These are phyloP conservation scores for Amphilophus citrinellus DNA, from an alignment of 2,113 vertebrate species.

Conservation along the genomic window DNA sequence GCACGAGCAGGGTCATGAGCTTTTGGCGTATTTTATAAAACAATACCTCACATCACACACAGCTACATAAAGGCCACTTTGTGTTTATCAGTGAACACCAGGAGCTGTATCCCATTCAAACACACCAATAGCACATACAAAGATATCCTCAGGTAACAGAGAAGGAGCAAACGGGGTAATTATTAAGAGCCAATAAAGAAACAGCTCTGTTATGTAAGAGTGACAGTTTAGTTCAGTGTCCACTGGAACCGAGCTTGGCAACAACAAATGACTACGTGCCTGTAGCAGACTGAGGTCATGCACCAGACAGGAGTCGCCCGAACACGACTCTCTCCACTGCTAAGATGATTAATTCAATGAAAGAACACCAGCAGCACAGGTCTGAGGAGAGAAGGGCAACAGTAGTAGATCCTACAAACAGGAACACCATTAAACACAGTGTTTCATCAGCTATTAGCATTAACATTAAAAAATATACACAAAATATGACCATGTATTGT, in stretches of 20 bases:
- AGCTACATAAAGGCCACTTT: slow-evolving; percentile 55
- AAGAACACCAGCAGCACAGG: slow-evolving; percentile 36
- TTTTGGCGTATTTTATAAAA: slow-evolving; percentile 52
- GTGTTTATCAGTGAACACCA: slow-evolving; percentile 59
- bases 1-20: slow-evolving; percentile 58
- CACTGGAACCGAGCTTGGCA: not conserved
- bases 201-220: not conserved
- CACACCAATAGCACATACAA: slow-evolving; percentile 26
- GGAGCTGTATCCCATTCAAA: slow-evolving; percentile 55
- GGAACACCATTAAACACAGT: not conserved
- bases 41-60: slow-evolving; percentile 61
- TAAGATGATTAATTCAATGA: slow-evolving; percentile 56
- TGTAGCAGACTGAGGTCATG: slow-evolving; percentile 36
- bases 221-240: slow-evolving; percentile 23
- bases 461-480: not conserved
- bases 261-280: slow-evolving; percentile 28
- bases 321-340: slow-evolving; percentile 14
- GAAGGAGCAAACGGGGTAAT: not conserved
- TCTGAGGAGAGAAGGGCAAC: slow-evolving; percentile 10
- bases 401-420: not conserved
- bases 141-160: slow-evolving; percentile 28
- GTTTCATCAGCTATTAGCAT: not conserved
- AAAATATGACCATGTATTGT: not conserved
- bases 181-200: slow-evolving; percentile 28
- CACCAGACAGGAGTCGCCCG: slow-evolving; percentile 36